Evolutionary conservation across 53 echinoderm and acorn worm genomes (phyloP).

Genomic region (Astropecten irregularis): DNA sequence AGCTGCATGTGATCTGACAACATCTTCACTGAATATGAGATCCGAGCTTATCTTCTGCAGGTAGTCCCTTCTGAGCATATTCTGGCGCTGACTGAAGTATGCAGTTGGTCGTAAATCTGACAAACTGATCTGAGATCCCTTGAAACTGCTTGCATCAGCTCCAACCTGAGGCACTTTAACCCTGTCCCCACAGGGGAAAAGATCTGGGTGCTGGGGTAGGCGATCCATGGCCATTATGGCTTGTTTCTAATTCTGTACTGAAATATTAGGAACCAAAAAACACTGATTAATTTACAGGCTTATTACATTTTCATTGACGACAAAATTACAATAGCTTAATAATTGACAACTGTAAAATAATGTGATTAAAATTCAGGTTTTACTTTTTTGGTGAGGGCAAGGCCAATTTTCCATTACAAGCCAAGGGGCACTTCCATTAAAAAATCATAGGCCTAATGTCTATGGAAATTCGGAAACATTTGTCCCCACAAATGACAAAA

Average conservation of each 20-base stretch:
- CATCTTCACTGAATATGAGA: conserved; percentile 91
- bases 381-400: no score
- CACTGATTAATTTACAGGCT: no score
- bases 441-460: no score
- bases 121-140: conserved; percentile 37
- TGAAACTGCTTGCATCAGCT: conserved; percentile 73
- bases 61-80: conserved; percentile 72
- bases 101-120: conserved; percentile 57
- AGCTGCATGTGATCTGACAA: conserved; percentile 77
- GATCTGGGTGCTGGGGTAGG: conserved; percentile 57
- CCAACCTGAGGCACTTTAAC: conserved; percentile 98
- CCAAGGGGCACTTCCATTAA: no score
- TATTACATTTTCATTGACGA: no score
- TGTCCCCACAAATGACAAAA: no score
- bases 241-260: not conserved
- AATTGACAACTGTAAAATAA: no score
- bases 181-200: conserved; percentile 95
- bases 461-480: no score
- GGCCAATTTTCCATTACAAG: no score
- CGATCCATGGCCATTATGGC: conserved; percentile 42
- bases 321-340: no score
- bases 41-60: conserved; percentile 92
- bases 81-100: conserved; percentile 62
- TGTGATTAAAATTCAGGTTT: no score
- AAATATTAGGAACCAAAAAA: no score